Evolutionary conservation across 2,797 vertebrate genomes (phyloP), one percentile per base, ranked within the genome.

Genomic region (Sebastes matsubarae): DNA sequence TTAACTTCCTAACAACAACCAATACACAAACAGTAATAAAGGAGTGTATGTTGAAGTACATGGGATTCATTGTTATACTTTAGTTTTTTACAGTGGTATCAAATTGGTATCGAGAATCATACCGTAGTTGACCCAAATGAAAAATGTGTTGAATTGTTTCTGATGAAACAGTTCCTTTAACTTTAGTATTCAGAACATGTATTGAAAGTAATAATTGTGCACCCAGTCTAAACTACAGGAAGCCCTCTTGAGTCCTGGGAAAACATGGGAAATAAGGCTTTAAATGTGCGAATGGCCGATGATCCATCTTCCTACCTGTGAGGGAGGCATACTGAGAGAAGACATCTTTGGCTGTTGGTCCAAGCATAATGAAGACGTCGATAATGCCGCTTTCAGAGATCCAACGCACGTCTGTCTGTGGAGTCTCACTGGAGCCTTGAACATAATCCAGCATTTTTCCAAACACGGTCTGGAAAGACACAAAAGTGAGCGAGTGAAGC

Each of bases 301-400:
- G 1, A 22, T 46, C 10, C 8, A 18, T 76, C 6, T 34, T 72
- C 86, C 27, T 82, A 98, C 97, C 97, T 86, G 97, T 98, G 66
- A 98, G 96, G 24, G 96, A 96, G 67, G 97, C 94, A 1, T 99
- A 98, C 89, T 99, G 98, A 75, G 90, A 88, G 60, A 98, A 97
- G 57, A 99, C 87, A 0, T 96, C 96, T 0, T 76, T 88, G 5
- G 96, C 94, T 0, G 94, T 91, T 2, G 98, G 97, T 22, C 98
- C 98, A 0, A 97, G 95, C 91, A 99, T 94, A 32, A 99, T 85
- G 78, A 98, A 99, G 14, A 96, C 96, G 0, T 99, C 98, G 0
- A 99, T 96, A 82, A 99, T 95, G 36, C 98, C 98, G 0, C 97
- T 99, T 90, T 99, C 98, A 0, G 98, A 99, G 90, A 99, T 97